phyloP scores from a whole-genome alignment of 2,113 vertebrate species.

The Danionella cerebrum region DNA sequence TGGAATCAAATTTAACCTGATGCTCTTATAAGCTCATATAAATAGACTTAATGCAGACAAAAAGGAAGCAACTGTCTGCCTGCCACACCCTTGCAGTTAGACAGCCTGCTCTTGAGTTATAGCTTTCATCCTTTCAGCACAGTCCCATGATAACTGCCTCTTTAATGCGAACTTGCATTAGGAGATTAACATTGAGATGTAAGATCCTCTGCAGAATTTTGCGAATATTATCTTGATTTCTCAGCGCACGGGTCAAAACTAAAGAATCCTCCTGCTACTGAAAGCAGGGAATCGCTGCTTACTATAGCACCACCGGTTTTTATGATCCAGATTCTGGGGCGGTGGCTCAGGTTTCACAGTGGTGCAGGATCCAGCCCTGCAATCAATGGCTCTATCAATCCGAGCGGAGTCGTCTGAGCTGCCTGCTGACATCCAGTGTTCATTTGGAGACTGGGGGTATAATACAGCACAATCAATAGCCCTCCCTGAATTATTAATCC shows the following conservation, averaged over 20 bases:
- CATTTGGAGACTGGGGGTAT: conserved; percentile 36
- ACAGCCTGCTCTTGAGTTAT: conserved; percentile 34
- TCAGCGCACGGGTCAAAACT: too few relatives aligned
- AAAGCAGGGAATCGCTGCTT: conserved; percentile 9
- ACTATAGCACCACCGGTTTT: conserved; percentile 2
- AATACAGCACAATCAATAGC: conserved; percentile 41
- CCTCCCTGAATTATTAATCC: conserved; percentile 49
- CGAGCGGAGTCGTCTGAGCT: conserved; percentile 22
- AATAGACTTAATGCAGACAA: conserved; percentile 32
- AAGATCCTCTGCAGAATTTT: not conserved
- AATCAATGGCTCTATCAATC: conserved; percentile 33
- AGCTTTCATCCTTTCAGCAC: conserved; percentile 24
- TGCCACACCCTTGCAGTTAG: conserved; percentile 46
- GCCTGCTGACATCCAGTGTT: conserved; percentile 26
- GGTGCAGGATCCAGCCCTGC: not conserved
- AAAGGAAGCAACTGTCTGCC: conserved; percentile 49
- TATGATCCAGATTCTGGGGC: not conserved
- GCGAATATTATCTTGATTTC: not conserved
- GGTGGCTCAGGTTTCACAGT: conserved; percentile 24
- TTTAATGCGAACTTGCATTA: conserved; percentile 11
- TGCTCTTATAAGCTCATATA: conserved; percentile 28
- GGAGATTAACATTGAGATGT: not conserved
- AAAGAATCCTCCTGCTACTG: too few relatives aligned
- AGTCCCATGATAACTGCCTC: conserved; percentile 2
- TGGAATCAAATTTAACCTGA: conserved; percentile 24